phyloP scores from a whole-genome alignment of 1,140 invertebrate genomes.

The Helicoverpa armigera region DNA sequence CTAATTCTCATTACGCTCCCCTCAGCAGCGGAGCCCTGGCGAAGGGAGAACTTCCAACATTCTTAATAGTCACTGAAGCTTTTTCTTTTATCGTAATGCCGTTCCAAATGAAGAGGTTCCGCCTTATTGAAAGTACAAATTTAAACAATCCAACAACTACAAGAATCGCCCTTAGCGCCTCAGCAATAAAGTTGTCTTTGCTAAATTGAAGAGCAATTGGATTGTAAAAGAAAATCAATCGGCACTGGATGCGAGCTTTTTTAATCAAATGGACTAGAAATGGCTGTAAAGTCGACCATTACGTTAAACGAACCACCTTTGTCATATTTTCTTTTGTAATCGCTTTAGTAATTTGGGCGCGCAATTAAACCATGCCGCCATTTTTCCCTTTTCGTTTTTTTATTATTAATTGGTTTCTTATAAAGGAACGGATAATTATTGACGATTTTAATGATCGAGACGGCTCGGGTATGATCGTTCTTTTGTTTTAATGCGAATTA shows the following conservation, averaged over 20 bases:
- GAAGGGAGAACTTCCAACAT: conserved; percentile 54
- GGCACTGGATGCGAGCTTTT: conserved; percentile 69
- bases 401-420: conserved; percentile 59
- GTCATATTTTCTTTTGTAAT: conserved; percentile 79
- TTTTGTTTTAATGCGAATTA: conserved; percentile 29
- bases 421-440: conserved; percentile 43
- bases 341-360: conserved; percentile 63
- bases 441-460: conserved; percentile 36
- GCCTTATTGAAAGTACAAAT: conserved; percentile 53
- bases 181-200: conserved; percentile 38
- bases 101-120: conserved; percentile 67
- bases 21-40: neutral
- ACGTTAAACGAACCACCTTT: conserved; percentile 77
- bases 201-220: conserved; percentile 53
- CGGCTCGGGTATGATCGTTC: conserved; percentile 14
- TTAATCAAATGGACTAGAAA: conserved; percentile 77
- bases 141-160: conserved; percentile 13
- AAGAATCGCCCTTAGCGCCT: conserved; percentile 25
- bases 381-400: conserved; percentile 52
- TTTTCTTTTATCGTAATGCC: conserved; percentile 69
- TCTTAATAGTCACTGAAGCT: conserved; percentile 61
- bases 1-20: conserved; percentile 21
- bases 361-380: conserved; percentile 68
- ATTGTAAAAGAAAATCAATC: conserved; percentile 76
- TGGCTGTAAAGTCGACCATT: conserved; percentile 73